Conservation (phyloP, 2,797 vertebrate genomes). For the Pangasius macronema region DNA sequence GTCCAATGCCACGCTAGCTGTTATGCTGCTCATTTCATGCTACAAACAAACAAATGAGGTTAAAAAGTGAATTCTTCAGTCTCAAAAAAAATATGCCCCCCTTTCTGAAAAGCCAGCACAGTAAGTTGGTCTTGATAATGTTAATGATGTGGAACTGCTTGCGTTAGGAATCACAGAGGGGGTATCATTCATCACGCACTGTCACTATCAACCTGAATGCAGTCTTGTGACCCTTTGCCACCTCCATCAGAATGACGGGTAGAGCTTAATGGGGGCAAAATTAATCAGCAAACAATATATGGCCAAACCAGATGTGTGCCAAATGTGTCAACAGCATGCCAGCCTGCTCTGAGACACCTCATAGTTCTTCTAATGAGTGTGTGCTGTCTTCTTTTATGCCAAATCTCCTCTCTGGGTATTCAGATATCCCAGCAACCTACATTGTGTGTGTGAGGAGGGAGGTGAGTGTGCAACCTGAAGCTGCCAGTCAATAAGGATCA, state of each 20-base stretch:
- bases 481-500: constrained; percentile 55
- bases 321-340: constrained; percentile 30
- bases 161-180: not conserved
- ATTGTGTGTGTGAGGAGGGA: constrained; percentile 1
- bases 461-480: constrained; percentile 43
- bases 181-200: constrained; percentile 28
- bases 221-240: constrained; percentile 7
- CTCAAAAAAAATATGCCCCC: not conserved
- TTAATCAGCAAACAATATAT: constrained; percentile 36
- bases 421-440: constrained; percentile 38
- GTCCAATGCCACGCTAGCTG: constrained; percentile 41
- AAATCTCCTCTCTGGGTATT: constrained; percentile 41
- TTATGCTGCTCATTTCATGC: constrained; percentile 21
- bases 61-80: constrained; percentile 9
- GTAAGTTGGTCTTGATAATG: constrained; percentile 21
- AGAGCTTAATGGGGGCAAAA: constrained; percentile 19
- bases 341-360: constrained; percentile 31
- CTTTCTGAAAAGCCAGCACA: not conserved
- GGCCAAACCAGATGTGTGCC: constrained; percentile 38
- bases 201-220: constrained; percentile 18
- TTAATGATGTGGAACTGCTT: constrained; percentile 16
- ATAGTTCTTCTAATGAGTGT: constrained; percentile 42
- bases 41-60: constrained; percentile 26
- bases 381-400: constrained; percentile 29
- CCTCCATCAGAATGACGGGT: constrained; percentile 33